Base-by-base conservation (phyloP, 2,113 vertebrate genomes). In the Pseudopodoces humilis region DNA sequence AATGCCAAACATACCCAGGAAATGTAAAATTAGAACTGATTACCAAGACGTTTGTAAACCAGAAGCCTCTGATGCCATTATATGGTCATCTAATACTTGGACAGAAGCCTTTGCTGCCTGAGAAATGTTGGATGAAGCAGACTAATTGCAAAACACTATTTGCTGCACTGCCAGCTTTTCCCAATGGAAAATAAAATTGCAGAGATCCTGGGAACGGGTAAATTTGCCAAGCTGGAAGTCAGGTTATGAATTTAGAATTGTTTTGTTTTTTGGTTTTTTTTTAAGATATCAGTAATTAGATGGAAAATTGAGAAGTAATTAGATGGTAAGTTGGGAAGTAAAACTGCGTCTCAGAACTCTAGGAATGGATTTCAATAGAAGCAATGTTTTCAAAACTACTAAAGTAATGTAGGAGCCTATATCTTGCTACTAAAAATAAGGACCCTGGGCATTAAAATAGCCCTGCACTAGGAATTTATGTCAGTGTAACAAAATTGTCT, bases 11-110 rank as follows among this genome's bases (percentile, higher is more conserved):
- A 80, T 56, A 83, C 64, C 79, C 93, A 95, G 94, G 92, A 96
- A 96, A 93, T 88, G 81, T 91, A 97, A 97, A 97, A 97, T 96
- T 96, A 96, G 95, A 96, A 95, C 65, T 94, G 78, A 95, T 94
- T 95, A 91, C 90, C 79, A 74, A 58, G 87, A 95, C 33, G 1
- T 96, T 94, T 95, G 89, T 86, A 88, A 95, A 96, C 60, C 95
- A 95, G 89, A 95, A 80, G 68, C 84, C 91, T 86, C 96, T 82
- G 94, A 71, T 90, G 95, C 92, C 95, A 82, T 94, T 92, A 83
- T 75, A 72, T 35, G 91, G 91, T 82, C 86, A 95, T 94, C 92
- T 96, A 80, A 80, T 33, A 83, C 58, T 95, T 96, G 96, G 94
- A 95, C 89, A 83, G 85, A 96, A 96, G 94, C 95, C 92, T 91